Base-by-base conservation (phyloP, 2,113 vertebrate species). In the Rhinoderma darwinii region DNA sequence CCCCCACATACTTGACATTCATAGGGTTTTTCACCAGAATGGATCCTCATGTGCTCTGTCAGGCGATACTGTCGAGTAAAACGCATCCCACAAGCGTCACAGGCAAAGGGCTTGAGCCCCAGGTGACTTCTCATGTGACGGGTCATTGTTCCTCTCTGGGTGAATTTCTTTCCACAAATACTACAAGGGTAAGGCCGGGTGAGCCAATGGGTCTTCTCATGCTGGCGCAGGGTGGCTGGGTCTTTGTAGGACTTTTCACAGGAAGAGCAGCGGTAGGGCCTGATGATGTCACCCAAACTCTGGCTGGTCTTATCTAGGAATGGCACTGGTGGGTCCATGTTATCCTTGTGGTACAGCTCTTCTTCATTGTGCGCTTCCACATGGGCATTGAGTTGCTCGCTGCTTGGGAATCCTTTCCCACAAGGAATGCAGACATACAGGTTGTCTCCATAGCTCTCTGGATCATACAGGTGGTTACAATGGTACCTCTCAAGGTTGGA, bases 151-250 rank as follows among this genome's bases (percentile, higher is more conserved):
- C 98, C 98, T 0, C 98, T 97, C 75, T 99, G 98, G n/a, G 98
- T 99, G 94, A 99, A 99, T 94, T 99, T 99, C 94, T 99, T 99
- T 89, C 98, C 98, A 18, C 98, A 99, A 92, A 99, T 99, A 94
- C 96, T 98, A 93, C 98, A 99, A 0, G 98, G 98, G 91, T 99
- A 99, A 0, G 98, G 98, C 32, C 98, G 94, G 1, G 97, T 99
- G 88, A 99, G 94, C 98, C 98, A 99, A 93, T 99, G 98, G 68
- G 97, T 99, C 93, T 99, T 99, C 94, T 99, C 98, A 11, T 99
- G 98, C 92, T 99, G 98, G 66, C 98, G 94, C 90, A 99, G 90
- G 6, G 98, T 99, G 90, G 98, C 98, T 0, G 98, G 98, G 91
- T 99, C 98, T 93, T 99, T 99, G 94, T 99, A 99, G 91, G 97